Evolutionary conservation across 2,888 invertebrate species (phyloP).

Genomic region (Neocrepidodera transversa): DNA sequence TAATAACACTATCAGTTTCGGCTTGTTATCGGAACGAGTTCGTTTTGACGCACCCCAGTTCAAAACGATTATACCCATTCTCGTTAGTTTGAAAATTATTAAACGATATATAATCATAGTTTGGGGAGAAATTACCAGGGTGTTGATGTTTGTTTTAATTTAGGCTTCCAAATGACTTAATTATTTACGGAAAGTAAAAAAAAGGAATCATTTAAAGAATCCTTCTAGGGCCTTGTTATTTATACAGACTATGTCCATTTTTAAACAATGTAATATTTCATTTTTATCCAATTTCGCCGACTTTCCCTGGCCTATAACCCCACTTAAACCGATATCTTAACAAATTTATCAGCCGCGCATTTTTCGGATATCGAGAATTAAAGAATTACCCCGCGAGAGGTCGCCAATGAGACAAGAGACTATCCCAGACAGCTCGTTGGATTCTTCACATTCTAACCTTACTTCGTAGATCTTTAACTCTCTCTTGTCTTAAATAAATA

Average conservation of each 20-base stretch:
- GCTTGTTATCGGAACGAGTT: conserved; percentile 34
- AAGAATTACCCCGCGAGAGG: conserved; percentile 54
- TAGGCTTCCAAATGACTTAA: too few relatives aligned
- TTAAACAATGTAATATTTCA: too few relatives aligned
- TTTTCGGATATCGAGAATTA: conserved; percentile 52
- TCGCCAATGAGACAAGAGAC: conserved; percentile 40
- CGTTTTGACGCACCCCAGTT: conserved; percentile 35
- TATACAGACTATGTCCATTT: too few relatives aligned
- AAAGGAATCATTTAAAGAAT: too few relatives aligned
- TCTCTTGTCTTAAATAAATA: conserved; percentile 60
- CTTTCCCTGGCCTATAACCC: conserved; percentile 9
- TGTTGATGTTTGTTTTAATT: too few relatives aligned
- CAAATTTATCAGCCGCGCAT: conserved; percentile 55
- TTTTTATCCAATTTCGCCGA: too few relatives aligned
- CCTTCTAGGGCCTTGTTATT: too few relatives aligned
- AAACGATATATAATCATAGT: neutral
- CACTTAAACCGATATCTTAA: too few relatives aligned
- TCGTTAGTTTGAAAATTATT: neutral
- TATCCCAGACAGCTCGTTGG: conserved; percentile 47
- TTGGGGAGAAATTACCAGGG: neutral
- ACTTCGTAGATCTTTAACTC: conserved; percentile 57
- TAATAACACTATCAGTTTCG: conserved; percentile 40
- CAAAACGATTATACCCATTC: neutral
- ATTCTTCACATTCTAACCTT: conserved; percentile 58
- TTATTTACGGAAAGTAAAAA: too few relatives aligned